Conservation (phyloP, 2,797 vertebrate genomes). For the Todus mexicanus region DNA sequence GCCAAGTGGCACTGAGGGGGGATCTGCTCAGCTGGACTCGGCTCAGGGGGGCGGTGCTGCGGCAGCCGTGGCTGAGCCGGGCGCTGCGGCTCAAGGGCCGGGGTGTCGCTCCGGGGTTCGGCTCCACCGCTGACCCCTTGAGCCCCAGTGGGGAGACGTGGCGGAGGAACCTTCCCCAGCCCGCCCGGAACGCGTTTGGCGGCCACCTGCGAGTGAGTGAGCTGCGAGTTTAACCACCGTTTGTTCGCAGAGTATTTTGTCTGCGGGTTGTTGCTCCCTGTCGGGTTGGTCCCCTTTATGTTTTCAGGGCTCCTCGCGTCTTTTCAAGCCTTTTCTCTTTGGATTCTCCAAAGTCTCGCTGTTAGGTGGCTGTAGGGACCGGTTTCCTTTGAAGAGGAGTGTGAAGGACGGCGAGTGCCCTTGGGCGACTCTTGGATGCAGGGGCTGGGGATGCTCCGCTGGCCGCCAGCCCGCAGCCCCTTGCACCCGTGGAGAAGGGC, state of each 20-base stretch:
- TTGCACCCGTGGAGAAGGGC: too few species aligned
- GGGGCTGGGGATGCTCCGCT: too few species aligned
- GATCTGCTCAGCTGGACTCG: fast-evolving
- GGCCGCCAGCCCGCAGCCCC: too few species aligned
- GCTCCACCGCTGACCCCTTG: too few species aligned
- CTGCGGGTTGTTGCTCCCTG: neutral
- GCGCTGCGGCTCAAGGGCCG: too few species aligned
- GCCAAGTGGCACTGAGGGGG: neutral
- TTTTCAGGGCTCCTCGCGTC: neutral
- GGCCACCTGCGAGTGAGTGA: neutral
- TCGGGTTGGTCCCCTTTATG: neutral
- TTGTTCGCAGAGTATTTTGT: neutral
- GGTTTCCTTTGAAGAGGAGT: neutral
- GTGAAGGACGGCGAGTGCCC: fast-evolving
- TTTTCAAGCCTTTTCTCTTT: neutral
- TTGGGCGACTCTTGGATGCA: too few species aligned
- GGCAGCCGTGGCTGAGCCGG: too few species aligned
- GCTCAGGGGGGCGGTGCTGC: too few species aligned
- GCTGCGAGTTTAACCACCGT: fast-evolving
- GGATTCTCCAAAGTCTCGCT: neutral
- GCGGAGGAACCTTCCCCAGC: neutral
- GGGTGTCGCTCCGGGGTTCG: neutral
- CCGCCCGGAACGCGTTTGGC: neutral
- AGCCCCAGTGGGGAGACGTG: neutral
- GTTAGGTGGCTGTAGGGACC: too few species aligned